Evolutionary conservation across 2,888 invertebrate species (phyloP).

Genomic region (Gortyna flavago): DNA sequence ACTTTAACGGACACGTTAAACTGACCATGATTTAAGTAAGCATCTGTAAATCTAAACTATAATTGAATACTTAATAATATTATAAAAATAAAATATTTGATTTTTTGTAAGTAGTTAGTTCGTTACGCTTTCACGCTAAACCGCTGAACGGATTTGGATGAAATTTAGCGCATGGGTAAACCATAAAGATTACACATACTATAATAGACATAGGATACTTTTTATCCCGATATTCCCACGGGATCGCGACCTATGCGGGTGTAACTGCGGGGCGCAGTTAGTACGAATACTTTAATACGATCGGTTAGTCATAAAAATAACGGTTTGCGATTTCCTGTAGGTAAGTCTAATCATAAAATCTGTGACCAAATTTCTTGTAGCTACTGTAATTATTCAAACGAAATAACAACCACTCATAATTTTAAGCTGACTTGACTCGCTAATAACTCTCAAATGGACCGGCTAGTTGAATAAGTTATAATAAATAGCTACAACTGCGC

Average conservation of each 20-base stretch:
- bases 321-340: not conserved
- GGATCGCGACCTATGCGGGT: not conserved
- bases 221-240: too few relatives aligned
- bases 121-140: not conserved
- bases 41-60: not conserved
- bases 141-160: too few relatives aligned
- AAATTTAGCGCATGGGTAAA: too few relatives aligned
- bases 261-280: not conserved
- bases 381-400: slow-evolving; percentile 3
- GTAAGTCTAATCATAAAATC: not conserved
- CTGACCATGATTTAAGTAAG: slow-evolving; percentile 5
- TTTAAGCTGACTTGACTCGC: not conserved
- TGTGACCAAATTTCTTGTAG: not conserved
- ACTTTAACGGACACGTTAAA: slow-evolving; percentile 33
- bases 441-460: not conserved
- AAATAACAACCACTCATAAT: slow-evolving; percentile 1
- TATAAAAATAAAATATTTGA: not conserved
- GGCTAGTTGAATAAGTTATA: not conserved
- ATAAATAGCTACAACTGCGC: slow-evolving; percentile 24
- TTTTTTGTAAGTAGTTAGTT: not conserved
- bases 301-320: not conserved
- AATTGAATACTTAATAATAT: not conserved
- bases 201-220: not conserved
- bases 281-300: not conserved
- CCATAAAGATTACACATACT: too few relatives aligned